Evolutionary conservation across 2,888 invertebrate species (phyloP), one percentile per base, ranked within the genome.

Genomic region (Coleophora flavipennella): DNA sequence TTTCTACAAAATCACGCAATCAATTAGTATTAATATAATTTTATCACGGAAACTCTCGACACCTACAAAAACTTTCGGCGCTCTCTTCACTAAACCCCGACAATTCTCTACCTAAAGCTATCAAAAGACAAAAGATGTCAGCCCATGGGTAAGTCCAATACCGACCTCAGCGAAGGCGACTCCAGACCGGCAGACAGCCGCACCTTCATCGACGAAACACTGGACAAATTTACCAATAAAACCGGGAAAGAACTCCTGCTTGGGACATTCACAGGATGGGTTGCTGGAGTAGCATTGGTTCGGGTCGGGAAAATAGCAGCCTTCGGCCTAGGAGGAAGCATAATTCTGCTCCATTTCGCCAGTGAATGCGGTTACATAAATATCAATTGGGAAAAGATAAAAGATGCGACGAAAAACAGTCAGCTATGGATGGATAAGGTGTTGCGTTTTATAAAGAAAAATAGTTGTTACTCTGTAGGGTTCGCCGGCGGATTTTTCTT

Each of bases 231-330:
- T n/a, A 55, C 56, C 9, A 62, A 55, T 14, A 69, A 59, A 13
- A 65, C 68, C 8, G 67, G 60, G 20, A 71, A 67, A 38, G 67
- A 73, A 33, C 47, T 83, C 1, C 39, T 72, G 7, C 32, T 78
- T 10, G 83, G 83, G 0, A 78, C 79, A 0, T 11, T 69, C 0
- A 51, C 66, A 8, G 81, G 83, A 0, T 81, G 94, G 93, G 62
- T 90, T 13, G 89, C 92, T 8, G 95, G 95, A 9, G 89, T 91
- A 49, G 71, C 92, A 11, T 88, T 92, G 20, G 89, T 92, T 76
- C 93, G 91, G 76, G 88, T 97, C 38, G 96, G 97, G 0, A 95
- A 95, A 77, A 85, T 92, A 12, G 93, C 94, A 0, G 96, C 97
- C 0, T 89, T 94, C 42, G 93, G 95, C 0, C 79, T 97, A 31